Evolutionary conservation across 2,797 vertebrate species (phyloP).

Genomic region (Siniperca obscura): DNA sequence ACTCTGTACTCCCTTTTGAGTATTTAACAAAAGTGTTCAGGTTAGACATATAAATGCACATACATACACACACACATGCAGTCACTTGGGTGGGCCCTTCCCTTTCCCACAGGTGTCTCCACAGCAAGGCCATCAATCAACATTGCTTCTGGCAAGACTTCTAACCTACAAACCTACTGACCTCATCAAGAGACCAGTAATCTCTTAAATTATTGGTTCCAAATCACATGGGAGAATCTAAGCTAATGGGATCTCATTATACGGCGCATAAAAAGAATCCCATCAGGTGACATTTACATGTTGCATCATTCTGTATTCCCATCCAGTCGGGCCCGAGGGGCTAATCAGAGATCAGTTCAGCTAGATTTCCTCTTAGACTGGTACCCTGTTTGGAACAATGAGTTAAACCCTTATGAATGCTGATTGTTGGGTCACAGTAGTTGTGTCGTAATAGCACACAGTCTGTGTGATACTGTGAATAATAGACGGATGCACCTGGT

Average conservation of each 20-base stretch:
- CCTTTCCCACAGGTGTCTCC: constrained; percentile 71
- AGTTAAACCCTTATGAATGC: constrained; percentile 45
- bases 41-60: constrained; percentile 19
- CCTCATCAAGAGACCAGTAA: constrained; percentile 71
- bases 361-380: constrained; percentile 47
- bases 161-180: constrained; percentile 68
- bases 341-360: constrained; percentile 71
- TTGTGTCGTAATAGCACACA: constrained; percentile 21
- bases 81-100: constrained; percentile 70
- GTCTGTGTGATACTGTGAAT: constrained; percentile 47
- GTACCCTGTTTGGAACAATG: constrained; percentile 52
- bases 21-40: constrained; percentile 32
- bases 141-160: constrained; percentile 48
- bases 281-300: constrained; percentile 72
- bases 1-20: constrained; percentile 28
- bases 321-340: constrained; percentile 51
- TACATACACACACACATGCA: constrained; percentile 16
- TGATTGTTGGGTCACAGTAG: constrained; percentile 44
- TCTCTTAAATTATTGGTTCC: constrained; percentile 66
- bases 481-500: constrained; percentile 25
- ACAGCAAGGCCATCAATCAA: constrained; percentile 58
- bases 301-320: constrained; percentile 77
- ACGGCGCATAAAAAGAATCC: constrained; percentile 64
- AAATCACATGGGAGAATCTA: constrained; percentile 66
- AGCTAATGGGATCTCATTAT: constrained; percentile 83